Evolutionary conservation across 1,140 invertebrate genomes (phyloP).

Genomic region (Laupala kohalensis): DNA sequence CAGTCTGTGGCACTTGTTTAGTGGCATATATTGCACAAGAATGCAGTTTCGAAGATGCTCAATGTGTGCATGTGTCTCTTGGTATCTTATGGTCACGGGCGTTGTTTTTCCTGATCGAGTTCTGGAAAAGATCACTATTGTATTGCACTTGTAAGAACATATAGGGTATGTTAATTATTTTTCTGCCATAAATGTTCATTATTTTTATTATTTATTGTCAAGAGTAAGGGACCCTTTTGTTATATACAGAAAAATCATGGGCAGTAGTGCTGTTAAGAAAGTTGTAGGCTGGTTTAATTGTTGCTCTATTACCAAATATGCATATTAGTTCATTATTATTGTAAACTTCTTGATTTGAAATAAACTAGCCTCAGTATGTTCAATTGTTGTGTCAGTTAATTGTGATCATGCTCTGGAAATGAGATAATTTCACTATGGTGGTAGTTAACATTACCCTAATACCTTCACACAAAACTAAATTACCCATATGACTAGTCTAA

Average conservation of each 20-base stretch:
- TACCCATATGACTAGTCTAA: too few relatives aligned
- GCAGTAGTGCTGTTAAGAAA: background rate
- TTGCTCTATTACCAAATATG: background rate
- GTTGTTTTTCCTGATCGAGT: background rate
- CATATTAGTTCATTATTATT: constrained; percentile 4
- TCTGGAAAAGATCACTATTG: background rate
- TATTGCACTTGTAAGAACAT: background rate
- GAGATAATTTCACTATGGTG: too few relatives aligned
- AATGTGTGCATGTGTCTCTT: background rate
- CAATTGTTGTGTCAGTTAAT: background rate
- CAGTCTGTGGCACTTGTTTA: background rate
- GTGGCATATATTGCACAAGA: background rate
- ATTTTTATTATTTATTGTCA: background rate
- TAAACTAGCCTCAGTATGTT: constrained; percentile 4
- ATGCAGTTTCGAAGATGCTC: background rate
- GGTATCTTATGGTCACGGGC: background rate
- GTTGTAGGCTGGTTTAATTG: background rate
- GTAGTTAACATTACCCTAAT: too few relatives aligned
- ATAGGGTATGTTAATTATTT: background rate
- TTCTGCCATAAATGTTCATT: background rate
- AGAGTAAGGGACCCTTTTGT: background rate
- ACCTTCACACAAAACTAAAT: too few relatives aligned
- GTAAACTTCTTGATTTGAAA: constrained; percentile 11
- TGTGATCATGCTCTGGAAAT: too few relatives aligned
- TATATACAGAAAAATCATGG: background rate